Evolutionary conservation across 2,113 vertebrate genomes (phyloP).

Genomic region (Motacilla tschutschensis): DNA sequence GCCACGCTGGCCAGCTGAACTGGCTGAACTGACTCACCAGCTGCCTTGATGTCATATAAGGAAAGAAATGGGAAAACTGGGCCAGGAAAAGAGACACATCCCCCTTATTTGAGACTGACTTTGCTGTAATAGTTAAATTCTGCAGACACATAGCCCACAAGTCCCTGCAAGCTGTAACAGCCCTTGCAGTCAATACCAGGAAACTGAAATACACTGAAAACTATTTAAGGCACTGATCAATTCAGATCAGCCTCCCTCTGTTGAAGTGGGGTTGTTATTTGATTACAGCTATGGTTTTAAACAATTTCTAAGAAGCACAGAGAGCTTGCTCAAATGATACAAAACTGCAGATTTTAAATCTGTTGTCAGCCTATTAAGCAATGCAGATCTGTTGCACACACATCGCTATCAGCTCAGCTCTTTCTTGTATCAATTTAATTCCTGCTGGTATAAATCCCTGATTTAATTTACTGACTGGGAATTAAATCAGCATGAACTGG

Average conservation of each 20-base stretch:
- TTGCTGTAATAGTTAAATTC: neutral
- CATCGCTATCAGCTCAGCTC: neutral
- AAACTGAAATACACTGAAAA: neutral
- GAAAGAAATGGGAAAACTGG: neutral
- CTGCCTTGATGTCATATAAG: neutral
- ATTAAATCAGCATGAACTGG: conserved; percentile 38
- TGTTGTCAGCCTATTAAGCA: neutral
- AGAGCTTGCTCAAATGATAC: neutral
- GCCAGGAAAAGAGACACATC: neutral
- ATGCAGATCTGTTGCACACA: neutral
- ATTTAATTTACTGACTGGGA: conserved; percentile 33
- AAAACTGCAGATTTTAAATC: neutral
- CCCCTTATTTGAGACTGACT: neutral
- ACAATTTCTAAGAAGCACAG: neutral
- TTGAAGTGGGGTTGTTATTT: neutral
- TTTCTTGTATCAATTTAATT: conserved; percentile 9
- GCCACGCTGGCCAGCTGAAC: neutral
- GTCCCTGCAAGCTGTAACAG: neutral
- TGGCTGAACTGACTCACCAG: neutral
- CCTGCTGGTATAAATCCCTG: neutral
- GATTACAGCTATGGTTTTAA: neutral
- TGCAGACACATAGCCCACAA: neutral
- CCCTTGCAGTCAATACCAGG: neutral
- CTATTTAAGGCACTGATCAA: neutral
- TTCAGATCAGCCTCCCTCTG: neutral